Conservation (phyloP, 1,140 invertebrate species). For the Papilio machaon region DNA sequence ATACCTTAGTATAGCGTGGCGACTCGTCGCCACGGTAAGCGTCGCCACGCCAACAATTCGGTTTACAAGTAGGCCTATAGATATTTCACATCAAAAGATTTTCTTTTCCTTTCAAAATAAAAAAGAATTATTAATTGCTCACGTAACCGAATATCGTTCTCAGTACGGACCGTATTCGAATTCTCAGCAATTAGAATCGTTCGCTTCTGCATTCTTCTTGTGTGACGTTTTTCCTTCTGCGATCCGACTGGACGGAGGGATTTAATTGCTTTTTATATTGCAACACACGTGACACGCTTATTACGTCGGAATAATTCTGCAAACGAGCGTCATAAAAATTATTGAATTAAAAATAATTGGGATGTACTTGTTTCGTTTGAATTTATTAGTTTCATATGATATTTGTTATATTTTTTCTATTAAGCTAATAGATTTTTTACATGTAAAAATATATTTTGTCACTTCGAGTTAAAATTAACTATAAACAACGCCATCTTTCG, state of each 20-base stretch:
- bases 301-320: neutral
- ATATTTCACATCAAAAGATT: too few relatives aligned
- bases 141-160: neutral
- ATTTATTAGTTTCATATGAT: too few relatives aligned
- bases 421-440: too few relatives aligned
- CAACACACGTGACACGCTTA: constrained; percentile 8
- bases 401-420: too few relatives aligned
- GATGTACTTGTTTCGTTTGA: neutral
- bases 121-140: constrained; percentile 6
- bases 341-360: constrained; percentile 11
- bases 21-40: too few relatives aligned
- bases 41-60: too few relatives aligned
- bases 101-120: neutral
- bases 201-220: constrained; percentile 1
- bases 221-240: constrained; percentile 12
- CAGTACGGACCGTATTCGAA: neutral
- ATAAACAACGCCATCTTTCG: too few relatives aligned
- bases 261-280: constrained; percentile 29
- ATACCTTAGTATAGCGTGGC: too few relatives aligned
- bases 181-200: constrained; percentile 14
- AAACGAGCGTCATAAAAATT: neutral
- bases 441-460: too few relatives aligned
- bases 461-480: too few relatives aligned
- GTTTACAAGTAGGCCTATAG: too few relatives aligned
- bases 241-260: neutral